phyloP scores from a whole-genome alignment of 2,113 vertebrate genomes.

The Athene cunicularia region DNA sequence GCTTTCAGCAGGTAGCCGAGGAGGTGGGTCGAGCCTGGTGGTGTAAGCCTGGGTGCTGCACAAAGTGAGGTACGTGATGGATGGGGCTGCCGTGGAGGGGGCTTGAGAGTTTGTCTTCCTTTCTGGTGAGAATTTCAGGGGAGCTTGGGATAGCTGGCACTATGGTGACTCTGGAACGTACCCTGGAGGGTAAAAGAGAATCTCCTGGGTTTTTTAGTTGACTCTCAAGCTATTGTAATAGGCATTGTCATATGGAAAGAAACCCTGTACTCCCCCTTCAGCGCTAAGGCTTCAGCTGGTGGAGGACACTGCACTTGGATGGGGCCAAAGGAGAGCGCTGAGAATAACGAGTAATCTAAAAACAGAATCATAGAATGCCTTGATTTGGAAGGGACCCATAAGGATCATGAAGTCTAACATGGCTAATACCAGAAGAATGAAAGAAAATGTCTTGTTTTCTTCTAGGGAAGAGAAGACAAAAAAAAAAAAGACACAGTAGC shows the following conservation, averaged over 20 bases:
- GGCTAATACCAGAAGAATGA: neutral
- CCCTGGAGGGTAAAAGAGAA: neutral
- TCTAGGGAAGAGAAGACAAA: neutral
- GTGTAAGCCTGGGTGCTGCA: neutral
- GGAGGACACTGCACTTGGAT: neutral
- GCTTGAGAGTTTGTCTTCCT: neutral
- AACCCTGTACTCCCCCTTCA: neutral
- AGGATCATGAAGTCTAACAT: neutral
- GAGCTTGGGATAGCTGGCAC: neutral
- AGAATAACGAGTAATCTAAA: neutral
- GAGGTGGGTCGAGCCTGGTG: neutral
- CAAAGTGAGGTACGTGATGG: neutral
- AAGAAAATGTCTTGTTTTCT: neutral
- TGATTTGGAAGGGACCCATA: neutral
- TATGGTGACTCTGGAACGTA: neutral
- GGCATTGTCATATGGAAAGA: neutral
- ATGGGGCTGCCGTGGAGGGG: neutral
- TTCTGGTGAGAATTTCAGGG: neutral
- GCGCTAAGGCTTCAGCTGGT: neutral
- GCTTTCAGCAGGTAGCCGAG: neutral
- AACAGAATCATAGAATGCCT: neutral
- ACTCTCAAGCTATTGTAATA: neutral
- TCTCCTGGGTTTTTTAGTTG: neutral
- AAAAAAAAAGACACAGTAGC: neutral
- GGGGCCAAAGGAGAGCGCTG: neutral